Evolutionary conservation across 2,888 invertebrate species (phyloP).

Genomic region (Megastigmus dorsalis): DNA sequence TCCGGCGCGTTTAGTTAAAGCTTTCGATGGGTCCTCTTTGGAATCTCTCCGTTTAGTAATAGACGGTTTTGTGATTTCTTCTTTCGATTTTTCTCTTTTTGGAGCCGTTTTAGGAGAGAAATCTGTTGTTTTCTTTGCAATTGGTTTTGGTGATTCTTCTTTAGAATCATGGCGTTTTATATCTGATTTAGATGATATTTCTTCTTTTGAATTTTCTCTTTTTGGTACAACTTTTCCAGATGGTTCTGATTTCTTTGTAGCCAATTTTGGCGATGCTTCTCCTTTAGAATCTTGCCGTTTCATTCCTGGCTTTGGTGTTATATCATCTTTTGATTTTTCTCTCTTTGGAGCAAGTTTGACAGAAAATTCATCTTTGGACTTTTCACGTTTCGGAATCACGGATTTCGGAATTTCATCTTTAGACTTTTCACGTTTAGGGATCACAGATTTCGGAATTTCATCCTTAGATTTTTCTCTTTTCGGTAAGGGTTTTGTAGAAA

Average conservation of each 20-base stretch:
- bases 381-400: slow-evolving; percentile 14
- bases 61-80: slow-evolving; percentile 34
- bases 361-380: slow-evolving; percentile 43
- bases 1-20: neutral
- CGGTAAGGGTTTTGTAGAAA: neutral
- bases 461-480: slow-evolving; percentile 27
- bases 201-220: slow-evolving; percentile 30
- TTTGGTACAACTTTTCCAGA: neutral
- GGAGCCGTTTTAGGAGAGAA: neutral
- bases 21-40: slow-evolving; percentile 42
- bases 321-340: slow-evolving; percentile 46
- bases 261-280: slow-evolving; percentile 26
- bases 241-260: slow-evolving; percentile 20
- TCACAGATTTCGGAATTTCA: neutral
- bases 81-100: slow-evolving; percentile 43
- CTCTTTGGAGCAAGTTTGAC: slow-evolving; percentile 5
- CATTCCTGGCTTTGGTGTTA: neutral
- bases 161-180: slow-evolving; percentile 23
- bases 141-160: slow-evolving; percentile 18
- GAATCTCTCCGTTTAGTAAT: slow-evolving; percentile 38
- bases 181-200: slow-evolving; percentile 10
- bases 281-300: slow-evolving; percentile 24
- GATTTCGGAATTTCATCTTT: slow-evolving; percentile 31
- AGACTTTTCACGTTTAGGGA: slow-evolving; percentile 36
- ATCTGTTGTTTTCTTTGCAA: slow-evolving; percentile 11